phyloP scores from a whole-genome alignment of 2,113 vertebrate species.

The Poeciliopsis prolifica region DNA sequence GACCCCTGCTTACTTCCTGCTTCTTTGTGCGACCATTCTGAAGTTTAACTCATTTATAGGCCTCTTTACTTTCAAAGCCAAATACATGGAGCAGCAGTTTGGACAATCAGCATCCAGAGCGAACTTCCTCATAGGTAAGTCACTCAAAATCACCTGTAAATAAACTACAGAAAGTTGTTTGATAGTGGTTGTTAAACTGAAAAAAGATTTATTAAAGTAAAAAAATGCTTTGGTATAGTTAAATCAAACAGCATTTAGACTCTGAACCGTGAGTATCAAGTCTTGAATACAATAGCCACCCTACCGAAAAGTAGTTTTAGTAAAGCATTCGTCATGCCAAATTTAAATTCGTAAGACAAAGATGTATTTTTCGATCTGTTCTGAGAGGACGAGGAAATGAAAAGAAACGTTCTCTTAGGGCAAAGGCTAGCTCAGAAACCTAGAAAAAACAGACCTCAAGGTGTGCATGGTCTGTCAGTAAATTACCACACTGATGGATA shows the following conservation, averaged over 20 bases:
- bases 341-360: too few species aligned
- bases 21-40: constrained; percentile 77
- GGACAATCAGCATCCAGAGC: constrained; percentile 83
- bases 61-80: constrained; percentile 85
- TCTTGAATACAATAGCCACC: too few species aligned
- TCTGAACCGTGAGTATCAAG: too few species aligned
- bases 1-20: constrained; percentile 81
- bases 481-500: too few species aligned
- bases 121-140: constrained; percentile 88
- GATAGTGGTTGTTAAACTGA: not conserved
- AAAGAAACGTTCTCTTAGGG: too few species aligned
- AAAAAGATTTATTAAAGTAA: not conserved
- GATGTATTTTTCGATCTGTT: too few species aligned
- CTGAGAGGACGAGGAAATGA: too few species aligned
- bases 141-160: not conserved
- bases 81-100: constrained; percentile 95
- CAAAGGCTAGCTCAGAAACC: too few species aligned
- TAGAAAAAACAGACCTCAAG: too few species aligned
- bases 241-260: not conserved
- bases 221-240: not conserved
- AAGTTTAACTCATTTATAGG: constrained; percentile 84
- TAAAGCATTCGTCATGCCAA: too few species aligned
- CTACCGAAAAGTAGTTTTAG: too few species aligned
- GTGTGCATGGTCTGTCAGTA: too few species aligned
- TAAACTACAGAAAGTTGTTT: not conserved